Evolutionary conservation across 2,888 invertebrate genomes (phyloP).

Genomic region (Ormyrus nitidulus): DNA sequence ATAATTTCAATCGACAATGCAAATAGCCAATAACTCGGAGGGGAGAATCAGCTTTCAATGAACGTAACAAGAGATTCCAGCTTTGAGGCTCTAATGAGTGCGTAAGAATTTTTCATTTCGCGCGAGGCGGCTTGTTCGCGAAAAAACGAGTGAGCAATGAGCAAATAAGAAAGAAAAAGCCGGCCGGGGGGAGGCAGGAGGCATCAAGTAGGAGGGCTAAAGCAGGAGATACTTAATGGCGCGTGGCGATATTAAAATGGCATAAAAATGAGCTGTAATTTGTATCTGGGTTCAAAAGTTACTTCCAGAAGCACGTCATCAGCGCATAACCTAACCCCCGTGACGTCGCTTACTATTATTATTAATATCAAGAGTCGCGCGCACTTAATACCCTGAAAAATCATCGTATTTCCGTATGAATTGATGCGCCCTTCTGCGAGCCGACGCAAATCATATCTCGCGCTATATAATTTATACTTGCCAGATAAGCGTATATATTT

Average conservation of each 20-base stretch:
- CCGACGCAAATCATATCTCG: slow-evolving; percentile 51
- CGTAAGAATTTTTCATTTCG: slow-evolving; percentile 66
- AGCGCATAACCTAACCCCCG: slow-evolving; percentile 58
- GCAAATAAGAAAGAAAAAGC: slow-evolving; percentile 53
- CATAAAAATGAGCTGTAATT: slow-evolving; percentile 76
- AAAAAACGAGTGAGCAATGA: slow-evolving; percentile 46
- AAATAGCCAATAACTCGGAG: slow-evolving; percentile 22
- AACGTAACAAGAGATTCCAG: slow-evolving; percentile 59
- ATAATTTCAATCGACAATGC: slow-evolving; percentile 20
- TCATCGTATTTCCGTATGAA: slow-evolving; percentile 70
- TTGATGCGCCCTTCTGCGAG: slow-evolving; percentile 54
- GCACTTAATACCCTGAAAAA: slow-evolving; percentile 72
- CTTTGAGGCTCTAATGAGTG: slow-evolving; percentile 65
- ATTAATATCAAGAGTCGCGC: slow-evolving; percentile 71
- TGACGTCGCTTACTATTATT: slow-evolving; percentile 69
- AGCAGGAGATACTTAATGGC: slow-evolving; percentile 73
- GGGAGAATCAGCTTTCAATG: slow-evolving; percentile 39
- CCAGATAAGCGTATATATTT: slow-evolving; percentile 39
- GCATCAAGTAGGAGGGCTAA: slow-evolving; percentile 57
- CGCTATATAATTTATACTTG: slow-evolving; percentile 46
- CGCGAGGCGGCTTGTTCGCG: slow-evolving; percentile 49
- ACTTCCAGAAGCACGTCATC: slow-evolving; percentile 63
- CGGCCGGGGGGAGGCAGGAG: slow-evolving; percentile 41
- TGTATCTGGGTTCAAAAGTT: slow-evolving; percentile 73
- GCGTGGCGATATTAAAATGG: slow-evolving; percentile 75